Conservation (phyloP, 35 echinoderm and acorn worm species). For the Stichopus chloronotus region DNA sequence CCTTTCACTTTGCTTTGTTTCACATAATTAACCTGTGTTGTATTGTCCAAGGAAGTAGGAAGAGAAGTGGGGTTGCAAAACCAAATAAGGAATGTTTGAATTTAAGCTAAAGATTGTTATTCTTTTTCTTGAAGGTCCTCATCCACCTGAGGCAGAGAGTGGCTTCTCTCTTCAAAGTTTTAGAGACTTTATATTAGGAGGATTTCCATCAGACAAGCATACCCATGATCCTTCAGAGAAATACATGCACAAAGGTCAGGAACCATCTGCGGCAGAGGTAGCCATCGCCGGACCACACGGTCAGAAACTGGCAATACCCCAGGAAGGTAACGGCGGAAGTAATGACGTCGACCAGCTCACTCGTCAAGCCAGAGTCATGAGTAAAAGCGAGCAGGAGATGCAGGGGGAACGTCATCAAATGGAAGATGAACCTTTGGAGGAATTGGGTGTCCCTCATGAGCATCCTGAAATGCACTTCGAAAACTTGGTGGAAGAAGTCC, state of each 20-base stretch:
- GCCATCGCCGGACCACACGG: neutral
- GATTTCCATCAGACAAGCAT: neutral
- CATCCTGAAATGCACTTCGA: neutral
- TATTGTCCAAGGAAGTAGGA: no score
- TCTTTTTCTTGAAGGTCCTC: neutral
- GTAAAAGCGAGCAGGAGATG: neutral
- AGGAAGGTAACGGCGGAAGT: neutral
- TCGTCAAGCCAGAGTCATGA: neutral
- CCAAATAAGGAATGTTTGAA: neutral
- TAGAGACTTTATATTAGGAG: constrained; percentile 5
- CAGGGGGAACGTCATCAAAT: neutral
- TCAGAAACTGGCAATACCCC: neutral
- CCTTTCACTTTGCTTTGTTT: no score
- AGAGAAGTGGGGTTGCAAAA: no score
- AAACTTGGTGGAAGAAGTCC: neutral
- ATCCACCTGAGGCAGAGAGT: neutral
- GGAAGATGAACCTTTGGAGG: neutral
- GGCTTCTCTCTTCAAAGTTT: constrained; percentile 27
- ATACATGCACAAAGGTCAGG: constrained; percentile 10
- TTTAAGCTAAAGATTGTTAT: neutral
- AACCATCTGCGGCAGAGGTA: constrained; percentile 16
- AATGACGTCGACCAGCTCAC: neutral
- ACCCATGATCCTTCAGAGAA: constrained; percentile 25
- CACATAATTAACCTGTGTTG: no score
- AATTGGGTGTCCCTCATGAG: constrained; percentile 32